Conservation (phyloP, 2,113 vertebrate genomes). For the cattle (Bos taurus) region ARS-UCD2.0 NC_037335.1:37331001-37331500, state of each 20-base stretch:
- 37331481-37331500: not conserved
- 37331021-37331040: not conserved
- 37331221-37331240: not conserved
- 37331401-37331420: not conserved
- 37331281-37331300: rapidly evolving
- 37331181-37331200: not conserved
- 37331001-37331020: not conserved
- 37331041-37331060: not conserved
- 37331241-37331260: not conserved
- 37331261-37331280: not conserved
- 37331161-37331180: not conserved
- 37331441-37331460: not conserved
- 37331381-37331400: not conserved
- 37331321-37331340: not conserved
- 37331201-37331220: not conserved
- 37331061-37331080: not conserved
- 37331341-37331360: not conserved
- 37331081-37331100: not conserved
- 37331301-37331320: not conserved
- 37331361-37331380: not conserved
- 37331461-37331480: not conserved
- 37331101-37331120: not conserved
- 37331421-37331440: not conserved
- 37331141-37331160: not conserved
- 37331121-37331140: not conserved